Conservation (phyloP, 23 tunicate species). For the Oikopleura vanhoeffeni region DNA sequence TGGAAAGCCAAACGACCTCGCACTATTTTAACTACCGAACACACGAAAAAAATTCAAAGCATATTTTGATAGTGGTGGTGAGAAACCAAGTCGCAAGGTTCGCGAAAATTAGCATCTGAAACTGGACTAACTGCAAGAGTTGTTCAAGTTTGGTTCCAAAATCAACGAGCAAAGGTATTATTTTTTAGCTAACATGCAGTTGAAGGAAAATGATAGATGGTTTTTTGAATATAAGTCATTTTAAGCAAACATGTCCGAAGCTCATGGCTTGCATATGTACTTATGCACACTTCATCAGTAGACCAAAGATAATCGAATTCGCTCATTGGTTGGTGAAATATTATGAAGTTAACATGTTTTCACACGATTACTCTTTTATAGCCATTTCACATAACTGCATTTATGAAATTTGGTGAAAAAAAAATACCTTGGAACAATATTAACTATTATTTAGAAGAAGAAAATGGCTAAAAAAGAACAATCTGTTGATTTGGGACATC, state of each 20-base stretch:
- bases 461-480: conserved; percentile 11
- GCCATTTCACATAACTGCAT: too few species aligned
- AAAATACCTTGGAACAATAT: neutral
- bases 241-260: too few species aligned
- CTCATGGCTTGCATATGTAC: too few species aligned
- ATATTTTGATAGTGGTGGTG: neutral
- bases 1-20: conserved; percentile 6
- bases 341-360: too few species aligned
- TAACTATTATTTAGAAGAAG: neutral
- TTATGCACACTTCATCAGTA: too few species aligned
- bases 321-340: too few species aligned
- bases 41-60: conserved; percentile 12
- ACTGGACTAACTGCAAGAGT: conserved; percentile 14
- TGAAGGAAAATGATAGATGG: too few species aligned
- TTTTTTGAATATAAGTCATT: too few species aligned
- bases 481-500: neutral
- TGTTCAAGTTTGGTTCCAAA: conserved; percentile 15
- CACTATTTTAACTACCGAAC: neutral
- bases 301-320: too few species aligned
- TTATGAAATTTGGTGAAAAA: too few species aligned
- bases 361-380: too few species aligned
- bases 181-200: too few species aligned
- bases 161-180: conserved; percentile 14
- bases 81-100: neutral
- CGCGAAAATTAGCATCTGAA: conserved; percentile 14